Evolutionary conservation across 2,797 vertebrate genomes (phyloP), one percentile per base, ranked within the genome.

Genomic region (Sebastes ruberrimus): DNA sequence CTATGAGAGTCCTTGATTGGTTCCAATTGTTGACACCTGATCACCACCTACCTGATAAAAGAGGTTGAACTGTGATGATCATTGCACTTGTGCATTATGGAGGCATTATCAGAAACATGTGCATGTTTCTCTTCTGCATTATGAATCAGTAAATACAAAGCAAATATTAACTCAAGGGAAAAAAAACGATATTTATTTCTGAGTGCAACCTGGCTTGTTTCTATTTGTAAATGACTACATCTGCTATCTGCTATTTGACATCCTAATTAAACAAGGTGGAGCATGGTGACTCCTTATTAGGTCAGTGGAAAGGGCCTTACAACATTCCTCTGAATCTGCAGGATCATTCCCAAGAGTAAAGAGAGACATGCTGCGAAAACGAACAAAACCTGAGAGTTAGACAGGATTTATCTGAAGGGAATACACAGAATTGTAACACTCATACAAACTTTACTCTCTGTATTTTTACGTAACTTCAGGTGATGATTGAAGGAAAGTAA

Each of bases 401-500:
- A 42, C 27, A 46, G 20, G 32, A 25, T 38, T 73, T 7, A 20
- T 71, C n/a, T 61, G 16, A 71, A n/a, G 25, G 16, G 10, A 61
- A 53, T 6, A 20, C 5, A 4, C 65, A 42, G 23, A 38, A 14
- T 30, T 69, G 0, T 11, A 46, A 63, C 28, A 20, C 52, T 57
- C 28, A 10, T 10, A 23, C 25, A 70, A 63, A 53, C 6, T 46
- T 53, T 10, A 8, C 16, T 55, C 13, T 49, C 9, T 16, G 1
- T 61, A 10, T 28, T 65, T 74, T 69, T 30, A n/a, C 11, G 1
- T 38, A 56, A 72, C 57, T 63, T 76, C 64, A 63, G 72, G 73
- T 81, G 64, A 63, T 64, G 63, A 79, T 78, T 78, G 64, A 71
- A 85, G 71, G 55, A 76, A 81, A 80, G 68, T 74, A 46, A 65